These are phyloP conservation scores for Hemithea aestivaria DNA, from an alignment of 2,888 invertebrate species.

Conservation along the genomic window DNA sequence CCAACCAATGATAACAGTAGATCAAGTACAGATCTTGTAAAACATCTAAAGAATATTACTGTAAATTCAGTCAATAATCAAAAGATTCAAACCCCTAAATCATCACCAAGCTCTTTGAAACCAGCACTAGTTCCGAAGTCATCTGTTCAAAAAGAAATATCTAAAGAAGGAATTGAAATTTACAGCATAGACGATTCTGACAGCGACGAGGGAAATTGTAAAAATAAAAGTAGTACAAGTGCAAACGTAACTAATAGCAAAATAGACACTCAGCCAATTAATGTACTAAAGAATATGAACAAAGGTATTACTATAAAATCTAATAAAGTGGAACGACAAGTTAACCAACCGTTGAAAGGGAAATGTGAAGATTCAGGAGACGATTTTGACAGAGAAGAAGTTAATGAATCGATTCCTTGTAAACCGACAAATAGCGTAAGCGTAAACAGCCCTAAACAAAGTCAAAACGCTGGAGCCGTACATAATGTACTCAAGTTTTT, in stretches of 20 bases:
- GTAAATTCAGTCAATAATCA: slow-evolving; percentile 40
- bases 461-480: slow-evolving; percentile 34
- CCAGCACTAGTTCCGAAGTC: slow-evolving; percentile 24
- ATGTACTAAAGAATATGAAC: slow-evolving; percentile 45
- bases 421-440: slow-evolving; percentile 8
- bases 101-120: slow-evolving; percentile 28
- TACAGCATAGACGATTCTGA: slow-evolving; percentile 69
- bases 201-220: slow-evolving; percentile 45
- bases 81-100: slow-evolving; percentile 8
- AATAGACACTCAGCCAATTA: slow-evolving; percentile 21
- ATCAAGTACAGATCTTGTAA: slow-evolving; percentile 44
- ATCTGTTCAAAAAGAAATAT: slow-evolving; percentile 33
- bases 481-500: slow-evolving; percentile 55
- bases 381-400: slow-evolving; percentile 21
- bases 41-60: slow-evolving; percentile 51
- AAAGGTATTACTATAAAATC: slow-evolving; percentile 56
- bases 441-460: slow-evolving; percentile 17
- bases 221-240: slow-evolving; percentile 14
- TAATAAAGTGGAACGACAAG: slow-evolving; percentile 15
- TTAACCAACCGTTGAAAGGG: slow-evolving; percentile 22
- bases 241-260: slow-evolving; percentile 19
- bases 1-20: slow-evolving; percentile 28
- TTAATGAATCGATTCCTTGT: slow-evolving; percentile 6
- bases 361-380: slow-evolving; percentile 23
- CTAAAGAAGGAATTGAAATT: slow-evolving; percentile 56